Evolutionary conservation across 2,113 vertebrate species (phyloP).

Genomic region (Apteryx owenii): DNA sequence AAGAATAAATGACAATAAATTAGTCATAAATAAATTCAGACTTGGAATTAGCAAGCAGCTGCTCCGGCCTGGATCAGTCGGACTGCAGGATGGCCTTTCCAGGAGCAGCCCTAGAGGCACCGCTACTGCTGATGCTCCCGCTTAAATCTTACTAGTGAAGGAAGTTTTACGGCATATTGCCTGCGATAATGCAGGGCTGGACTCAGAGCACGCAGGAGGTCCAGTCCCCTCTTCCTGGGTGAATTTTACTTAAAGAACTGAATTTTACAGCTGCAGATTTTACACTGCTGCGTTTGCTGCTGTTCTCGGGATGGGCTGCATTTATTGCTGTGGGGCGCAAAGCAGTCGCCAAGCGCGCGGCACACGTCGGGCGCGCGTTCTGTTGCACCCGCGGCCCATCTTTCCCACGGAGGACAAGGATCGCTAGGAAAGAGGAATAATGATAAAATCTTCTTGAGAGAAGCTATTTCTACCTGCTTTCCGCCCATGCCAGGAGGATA

Average conservation of each 20-base stretch:
- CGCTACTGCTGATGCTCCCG: neutral
- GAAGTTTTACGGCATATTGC: neutral
- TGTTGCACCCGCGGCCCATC: neutral
- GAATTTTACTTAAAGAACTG: neutral
- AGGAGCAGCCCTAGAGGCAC: neutral
- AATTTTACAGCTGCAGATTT: neutral
- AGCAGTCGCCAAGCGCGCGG: neutral
- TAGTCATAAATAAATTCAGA: neutral
- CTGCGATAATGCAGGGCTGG: neutral
- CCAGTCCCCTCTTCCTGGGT: neutral
- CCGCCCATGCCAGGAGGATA: neutral
- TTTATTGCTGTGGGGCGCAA: neutral
- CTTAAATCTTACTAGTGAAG: neutral
- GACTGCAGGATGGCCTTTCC: neutral
- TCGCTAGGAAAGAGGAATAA: neutral
- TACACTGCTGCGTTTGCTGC: neutral
- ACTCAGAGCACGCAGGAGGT: neutral
- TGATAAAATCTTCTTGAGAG: neutral
- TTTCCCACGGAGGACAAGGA: neutral
- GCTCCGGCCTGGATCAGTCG: neutral
- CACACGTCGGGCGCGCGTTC: neutral
- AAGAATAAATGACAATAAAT: neutral
- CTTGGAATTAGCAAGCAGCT: neutral
- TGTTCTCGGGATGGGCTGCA: neutral
- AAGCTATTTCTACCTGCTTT: slow-evolving; percentile 4